phyloP scores from a whole-genome alignment of 2,797 vertebrate genomes.

The Chrysocyon brachyurus region DNA sequence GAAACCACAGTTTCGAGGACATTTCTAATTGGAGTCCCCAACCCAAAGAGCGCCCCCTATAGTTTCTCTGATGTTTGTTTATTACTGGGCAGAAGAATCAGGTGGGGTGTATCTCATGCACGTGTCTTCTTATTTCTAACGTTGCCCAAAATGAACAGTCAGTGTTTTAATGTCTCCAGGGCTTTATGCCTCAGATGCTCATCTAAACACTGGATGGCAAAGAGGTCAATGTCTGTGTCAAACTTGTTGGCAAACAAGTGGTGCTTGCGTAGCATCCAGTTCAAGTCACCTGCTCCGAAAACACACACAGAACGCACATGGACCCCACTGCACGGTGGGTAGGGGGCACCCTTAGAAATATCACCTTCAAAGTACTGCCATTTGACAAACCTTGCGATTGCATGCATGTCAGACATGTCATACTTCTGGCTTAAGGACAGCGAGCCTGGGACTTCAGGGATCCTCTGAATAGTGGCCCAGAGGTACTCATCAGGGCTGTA shows the following conservation, averaged over 20 bases:
- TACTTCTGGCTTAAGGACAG: constrained; percentile 89
- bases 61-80: neutral
- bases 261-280: constrained; percentile 92
- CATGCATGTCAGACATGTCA: constrained; percentile 92
- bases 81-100: neutral
- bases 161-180: constrained; percentile 85
- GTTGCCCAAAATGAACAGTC: neutral
- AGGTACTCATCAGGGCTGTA: constrained; percentile 95
- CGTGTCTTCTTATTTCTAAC: neutral
- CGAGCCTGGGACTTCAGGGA: constrained; percentile 92
- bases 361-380: constrained; percentile 93
- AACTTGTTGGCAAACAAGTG: constrained; percentile 97
- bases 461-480: constrained; percentile 95
- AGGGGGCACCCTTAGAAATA: constrained; percentile 86
- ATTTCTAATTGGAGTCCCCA: neutral
- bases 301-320: constrained; percentile 92
- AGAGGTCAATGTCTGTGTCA: constrained; percentile 90
- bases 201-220: constrained; percentile 93
- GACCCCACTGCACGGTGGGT: constrained; percentile 91
- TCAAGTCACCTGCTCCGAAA: constrained; percentile 94
- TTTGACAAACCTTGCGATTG: constrained; percentile 93
- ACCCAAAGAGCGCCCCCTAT: neutral
- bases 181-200: constrained; percentile 92
- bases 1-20: neutral
- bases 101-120: neutral